Conservation (phyloP, 2,113 vertebrate genomes). For the Alectura lathami region DNA sequence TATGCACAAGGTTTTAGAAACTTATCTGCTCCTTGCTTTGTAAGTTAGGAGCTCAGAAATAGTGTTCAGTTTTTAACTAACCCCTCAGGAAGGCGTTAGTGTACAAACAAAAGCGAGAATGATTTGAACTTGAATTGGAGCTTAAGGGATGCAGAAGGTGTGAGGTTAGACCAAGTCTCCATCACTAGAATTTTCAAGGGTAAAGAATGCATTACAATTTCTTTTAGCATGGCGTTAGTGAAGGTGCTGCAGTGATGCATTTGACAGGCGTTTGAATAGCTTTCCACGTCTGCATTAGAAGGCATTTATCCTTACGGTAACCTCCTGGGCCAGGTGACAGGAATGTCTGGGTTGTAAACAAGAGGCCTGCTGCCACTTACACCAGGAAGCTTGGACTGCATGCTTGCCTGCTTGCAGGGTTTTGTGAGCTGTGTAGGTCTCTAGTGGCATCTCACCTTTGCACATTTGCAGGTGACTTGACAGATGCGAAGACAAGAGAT, state of each 20-base stretch:
- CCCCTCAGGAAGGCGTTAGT: background rate
- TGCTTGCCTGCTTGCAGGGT: background rate
- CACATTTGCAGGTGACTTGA: slow-evolving; percentile 87
- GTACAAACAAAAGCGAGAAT: background rate
- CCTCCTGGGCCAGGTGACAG: background rate
- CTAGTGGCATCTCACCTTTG: background rate
- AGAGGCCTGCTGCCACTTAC: background rate
- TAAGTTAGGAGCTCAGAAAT: background rate
- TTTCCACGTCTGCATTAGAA: background rate
- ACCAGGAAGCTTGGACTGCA: background rate
- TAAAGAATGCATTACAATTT: background rate
- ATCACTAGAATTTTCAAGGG: background rate
- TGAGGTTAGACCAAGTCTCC: background rate
- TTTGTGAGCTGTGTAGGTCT: background rate
- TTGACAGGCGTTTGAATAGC: background rate
- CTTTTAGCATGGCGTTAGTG: background rate
- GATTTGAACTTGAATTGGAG: background rate
- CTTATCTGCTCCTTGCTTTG: background rate
- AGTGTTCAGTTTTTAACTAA: background rate
- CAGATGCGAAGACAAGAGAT: slow-evolving; percentile 91
- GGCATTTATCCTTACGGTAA: background rate
- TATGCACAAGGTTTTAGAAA: background rate
- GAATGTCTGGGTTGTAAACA: background rate
- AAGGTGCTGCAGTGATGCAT: background rate
- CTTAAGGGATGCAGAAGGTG: background rate